These are phyloP conservation scores for Bombyx mori DNA, from an alignment of 1,140 invertebrate species.

Conservation along the genomic window ASM3026992v2 NC_085118.1:10501501-10502000, in stretches of 20 bases:
- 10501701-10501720: no score
- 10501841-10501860: no score
- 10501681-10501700: background rate
- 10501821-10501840: no score
- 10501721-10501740: no score
- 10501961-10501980: no score
- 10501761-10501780: background rate
- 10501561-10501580: conserved; percentile 12
- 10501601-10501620: conserved; percentile 51
- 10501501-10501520: background rate
- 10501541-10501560: background rate
- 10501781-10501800: background rate
- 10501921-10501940: no score
- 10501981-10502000: no score
- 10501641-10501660: conserved; percentile 82
- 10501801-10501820: no score
- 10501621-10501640: conserved; percentile 57
- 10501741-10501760: background rate
- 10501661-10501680: conserved; percentile 24
- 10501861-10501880: no score
- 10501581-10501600: conserved; percentile 56
- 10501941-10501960: no score
- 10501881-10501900: no score
- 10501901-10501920: no score
- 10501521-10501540: background rate